phyloP scores from a whole-genome alignment of 2,888 invertebrate species.

The Escarpia spicata region DNA sequence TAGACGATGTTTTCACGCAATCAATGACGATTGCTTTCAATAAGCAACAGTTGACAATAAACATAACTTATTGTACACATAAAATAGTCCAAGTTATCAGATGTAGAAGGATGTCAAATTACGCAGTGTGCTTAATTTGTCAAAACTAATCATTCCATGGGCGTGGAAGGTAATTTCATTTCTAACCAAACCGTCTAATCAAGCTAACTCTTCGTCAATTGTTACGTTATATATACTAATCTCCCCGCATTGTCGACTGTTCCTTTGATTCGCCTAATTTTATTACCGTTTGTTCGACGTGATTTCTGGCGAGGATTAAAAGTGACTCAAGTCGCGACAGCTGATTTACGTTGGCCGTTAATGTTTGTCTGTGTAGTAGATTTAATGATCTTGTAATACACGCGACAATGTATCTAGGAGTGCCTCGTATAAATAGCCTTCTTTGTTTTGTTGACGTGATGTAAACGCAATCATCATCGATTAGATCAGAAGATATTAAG shows the following conservation, averaged over 20 bases:
- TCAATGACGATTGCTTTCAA: not conserved
- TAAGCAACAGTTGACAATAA: not conserved
- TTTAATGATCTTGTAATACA: not conserved
- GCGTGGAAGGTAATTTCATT: not conserved
- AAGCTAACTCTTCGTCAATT: not conserved
- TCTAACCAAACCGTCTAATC: not conserved
- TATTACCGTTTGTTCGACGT: not conserved
- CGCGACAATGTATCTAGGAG: not conserved
- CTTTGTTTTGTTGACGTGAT: slow-evolving; percentile 13
- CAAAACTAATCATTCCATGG: not conserved
- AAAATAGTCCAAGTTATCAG: not conserved
- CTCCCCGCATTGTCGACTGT: not conserved
- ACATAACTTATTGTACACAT: slow-evolving; percentile 10
- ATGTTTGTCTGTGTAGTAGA: not conserved
- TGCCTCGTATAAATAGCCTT: not conserved
- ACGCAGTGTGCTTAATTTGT: not conserved
- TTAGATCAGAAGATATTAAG: not conserved
- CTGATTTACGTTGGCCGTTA: not conserved
- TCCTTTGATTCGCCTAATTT: not conserved
- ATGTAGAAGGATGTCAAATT: not conserved
- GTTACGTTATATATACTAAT: not conserved
- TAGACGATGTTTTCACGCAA: not conserved
- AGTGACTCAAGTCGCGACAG: not conserved
- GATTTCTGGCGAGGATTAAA: not conserved
- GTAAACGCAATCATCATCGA: not conserved